Evolutionary conservation across 2,113 vertebrate species (phyloP), one percentile per base, ranked within the genome.

Genomic region (Eulemur rufifrons): DNA sequence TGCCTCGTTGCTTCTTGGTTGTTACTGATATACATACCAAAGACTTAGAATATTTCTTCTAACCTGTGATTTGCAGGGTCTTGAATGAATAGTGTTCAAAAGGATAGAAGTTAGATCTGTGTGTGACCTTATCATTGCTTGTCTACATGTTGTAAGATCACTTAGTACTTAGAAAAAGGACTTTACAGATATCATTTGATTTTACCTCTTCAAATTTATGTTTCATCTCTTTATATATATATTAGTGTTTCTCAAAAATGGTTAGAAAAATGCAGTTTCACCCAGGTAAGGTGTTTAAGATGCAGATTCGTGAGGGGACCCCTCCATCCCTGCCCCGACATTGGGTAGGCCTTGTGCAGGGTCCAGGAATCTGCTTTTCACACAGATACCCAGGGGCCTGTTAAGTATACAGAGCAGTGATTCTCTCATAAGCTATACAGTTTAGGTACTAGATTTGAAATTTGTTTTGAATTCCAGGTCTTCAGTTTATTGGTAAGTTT

Each of bases 401-500:
- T 59, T 76, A 59, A 80, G 50, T 63, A 56, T 77, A 45, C 15
- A 83, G 37, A 94, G 18, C 29, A 78, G 21, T 90, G 52, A 12
- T 64, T 87, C 14, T 93, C 20, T 86, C 45, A 84, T 10, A 90
- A 59, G 15, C 56, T 64, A 4, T 73, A 32, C 27, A 74, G n/a
- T 95, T 81, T 29, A 89, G 34, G 9, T 6, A 91, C 50, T 88
- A 52, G 21, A 54, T 56, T 86, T 34, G 87, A 73, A 89, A 76
- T 96, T 96, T 92, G 76, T 34, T 94, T 87, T 94, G 45, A 74
- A 83, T 82, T 93, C 7, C 21, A 91, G 77, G n/a, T 91, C 54
- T 94, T 94, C 23, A 17, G 34, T 89, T 68, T 96, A 85, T 59
- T 90, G 50, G 2, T 74, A 90, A 68, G 29, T 23, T 86, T 94